Base-by-base conservation (phyloP, 2,888 invertebrate genomes). In the Anthrax anthrax region DNA sequence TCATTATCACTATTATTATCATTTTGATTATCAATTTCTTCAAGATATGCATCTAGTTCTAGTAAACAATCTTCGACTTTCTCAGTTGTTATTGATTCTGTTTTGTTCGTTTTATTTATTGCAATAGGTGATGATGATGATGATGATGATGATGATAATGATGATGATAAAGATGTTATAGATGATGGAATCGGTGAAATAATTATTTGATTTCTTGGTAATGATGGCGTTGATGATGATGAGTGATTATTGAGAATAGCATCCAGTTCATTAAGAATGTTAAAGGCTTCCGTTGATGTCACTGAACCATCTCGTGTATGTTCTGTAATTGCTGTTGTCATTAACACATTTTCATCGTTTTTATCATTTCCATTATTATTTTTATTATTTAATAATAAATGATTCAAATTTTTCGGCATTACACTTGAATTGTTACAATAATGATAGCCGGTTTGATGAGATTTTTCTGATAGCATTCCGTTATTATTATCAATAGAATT, bases 1-100 rank as follows among this genome's bases (percentile, higher is more conserved):
- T 14, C 16, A 37, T 51, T 45, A 39, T 45, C 43, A 45, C 48
- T 49, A 49, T 51, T 50, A 51, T 52, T 51, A 47, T 51, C 54
- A 39, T 29, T 41, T 41, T 41, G 32, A 18, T 40, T 38, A 47
- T 74, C 74, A 51, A 71, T 62, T 46, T 65, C 63, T 50, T 69
- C 68, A 37, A 74, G 57, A 57, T 74, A 75, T 51, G 71, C 70
- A 58, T 75, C 75, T 53, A 75, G 58, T 50, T 75, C 74, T 53
- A 68, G 60, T 17, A 75, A 59, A 54, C 72, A 74, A 42, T 71
- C 69, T 53, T 71, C 70, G 16, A 73, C 61, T 14, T 47, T 45
- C 12, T 9, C 12, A 32, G 43, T 43, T 16, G 37, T 37, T 55
- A 10, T 54, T 46, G 43, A 34, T 17, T 38, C 29, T 19, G 14